These are phyloP conservation scores for Muscicapa striata DNA, from an alignment of 2,797 vertebrate genomes.

Conservation along the genomic window DNA sequence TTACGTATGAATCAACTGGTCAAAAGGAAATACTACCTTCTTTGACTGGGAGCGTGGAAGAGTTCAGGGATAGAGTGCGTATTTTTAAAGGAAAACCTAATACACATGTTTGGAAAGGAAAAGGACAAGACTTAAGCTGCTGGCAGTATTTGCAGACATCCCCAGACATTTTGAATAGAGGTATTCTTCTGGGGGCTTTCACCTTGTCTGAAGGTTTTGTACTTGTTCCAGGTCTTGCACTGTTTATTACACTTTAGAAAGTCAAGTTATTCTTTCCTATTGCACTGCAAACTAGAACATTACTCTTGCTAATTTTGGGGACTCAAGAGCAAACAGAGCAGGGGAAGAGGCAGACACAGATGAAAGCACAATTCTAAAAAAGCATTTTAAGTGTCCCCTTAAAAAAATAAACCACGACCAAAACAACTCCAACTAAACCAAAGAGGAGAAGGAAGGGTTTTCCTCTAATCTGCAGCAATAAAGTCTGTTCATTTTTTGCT, in stretches of 20 bases:
- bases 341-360: slow-evolving; percentile 15
- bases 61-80: slow-evolving; percentile 36
- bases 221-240: slow-evolving; percentile 43
- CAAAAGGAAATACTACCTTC: slow-evolving; percentile 56
- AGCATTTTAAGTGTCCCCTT: slow-evolving; percentile 5
- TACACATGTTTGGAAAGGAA: slow-evolving; percentile 58
- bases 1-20: slow-evolving; percentile 45
- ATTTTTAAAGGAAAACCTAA: slow-evolving; percentile 57
- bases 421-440: not conserved
- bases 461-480: not conserved
- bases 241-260: slow-evolving; percentile 64
- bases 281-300: slow-evolving; percentile 49
- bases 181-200: slow-evolving; percentile 67
- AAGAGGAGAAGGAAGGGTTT: not conserved
- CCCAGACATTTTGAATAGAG: slow-evolving; percentile 61
- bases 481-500: not conserved
- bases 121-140: slow-evolving; percentile 43
- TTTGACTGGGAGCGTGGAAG: slow-evolving; percentile 1
- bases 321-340: slow-evolving; percentile 40
- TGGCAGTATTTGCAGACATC: slow-evolving; percentile 66
- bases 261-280: slow-evolving; percentile 64
- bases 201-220: slow-evolving; percentile 67
- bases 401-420: not conserved
- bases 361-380: slow-evolving; percentile 33
- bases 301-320: slow-evolving; percentile 43